Evolutionary conservation across 2,888 invertebrate genomes (phyloP).

Genomic region (Halictus quadricinctus): DNA sequence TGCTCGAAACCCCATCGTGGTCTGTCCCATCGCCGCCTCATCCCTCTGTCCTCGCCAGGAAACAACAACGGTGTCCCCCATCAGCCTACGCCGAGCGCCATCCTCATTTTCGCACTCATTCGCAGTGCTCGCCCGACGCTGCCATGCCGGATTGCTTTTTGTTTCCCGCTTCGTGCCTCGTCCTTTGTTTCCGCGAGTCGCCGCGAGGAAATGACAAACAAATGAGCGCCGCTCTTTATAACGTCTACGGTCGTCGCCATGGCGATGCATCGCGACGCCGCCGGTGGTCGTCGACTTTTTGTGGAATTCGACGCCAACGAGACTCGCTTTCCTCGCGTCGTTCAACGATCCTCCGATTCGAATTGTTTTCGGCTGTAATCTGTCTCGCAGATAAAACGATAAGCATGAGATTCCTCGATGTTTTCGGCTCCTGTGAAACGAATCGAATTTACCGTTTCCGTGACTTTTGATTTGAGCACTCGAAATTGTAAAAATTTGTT

Average conservation of each 20-base stretch:
- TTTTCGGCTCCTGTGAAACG: not conserved
- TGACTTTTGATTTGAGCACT: not conserved
- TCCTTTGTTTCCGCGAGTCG: constrained; percentile 78
- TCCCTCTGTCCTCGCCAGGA: constrained; percentile 52
- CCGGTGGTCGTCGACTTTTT: constrained; percentile 63
- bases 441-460: not conserved
- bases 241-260: constrained; percentile 68
- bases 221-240: constrained; percentile 76
- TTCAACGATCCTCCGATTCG: not conserved
- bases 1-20: constrained; percentile 31
- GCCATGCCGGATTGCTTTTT: constrained; percentile 75
- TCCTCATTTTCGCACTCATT: constrained; percentile 32
- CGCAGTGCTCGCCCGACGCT: constrained; percentile 50
- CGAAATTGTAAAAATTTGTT: too few species aligned
- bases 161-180: constrained; percentile 71
- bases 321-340: not conserved
- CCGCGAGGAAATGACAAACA: constrained; percentile 81
- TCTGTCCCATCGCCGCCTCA: constrained; percentile 37
- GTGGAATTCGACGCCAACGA: not conserved
- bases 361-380: not conserved
- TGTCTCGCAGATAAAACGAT: not conserved
- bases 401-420: not conserved
- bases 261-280: constrained; percentile 52
- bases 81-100: constrained; percentile 44
- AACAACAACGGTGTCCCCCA: constrained; percentile 62